Evolutionary conservation across 2,888 invertebrate genomes (phyloP).

Genomic region (Drosophila rubida): DNA sequence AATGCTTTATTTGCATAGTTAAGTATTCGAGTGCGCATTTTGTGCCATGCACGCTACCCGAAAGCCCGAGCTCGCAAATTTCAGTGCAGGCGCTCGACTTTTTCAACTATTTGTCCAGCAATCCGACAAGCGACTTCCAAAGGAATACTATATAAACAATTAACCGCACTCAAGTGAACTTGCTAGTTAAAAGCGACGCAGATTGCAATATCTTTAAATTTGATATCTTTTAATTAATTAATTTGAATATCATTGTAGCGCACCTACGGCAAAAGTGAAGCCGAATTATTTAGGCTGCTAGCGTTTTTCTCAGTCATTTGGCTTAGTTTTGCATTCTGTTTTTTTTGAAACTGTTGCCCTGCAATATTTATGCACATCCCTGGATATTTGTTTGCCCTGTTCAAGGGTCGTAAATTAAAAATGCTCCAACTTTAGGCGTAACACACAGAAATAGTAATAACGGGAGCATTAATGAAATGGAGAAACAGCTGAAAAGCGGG

Average conservation of each 20-base stretch:
- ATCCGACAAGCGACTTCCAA: not conserved
- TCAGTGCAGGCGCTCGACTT: not conserved
- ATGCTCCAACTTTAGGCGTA: conserved; percentile 7
- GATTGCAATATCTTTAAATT: no score
- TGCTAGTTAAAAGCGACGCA: no score
- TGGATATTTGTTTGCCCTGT: not conserved
- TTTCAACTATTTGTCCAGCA: not conserved
- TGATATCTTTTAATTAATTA: no score
- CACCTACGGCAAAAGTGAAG: not conserved
- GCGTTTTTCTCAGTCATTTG: not conserved
- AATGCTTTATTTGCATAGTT: conserved; percentile 74
- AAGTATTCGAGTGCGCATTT: conserved; percentile 45
- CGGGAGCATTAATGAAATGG: not conserved
- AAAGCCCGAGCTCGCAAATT: not conserved
- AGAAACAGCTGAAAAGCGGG: not conserved
- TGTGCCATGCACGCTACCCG: conserved; percentile 36
- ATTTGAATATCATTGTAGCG: not conserved
- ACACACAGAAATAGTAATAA: not conserved
- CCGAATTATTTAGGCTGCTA: not conserved
- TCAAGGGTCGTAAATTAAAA: conserved; percentile 33
- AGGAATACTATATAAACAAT: no score
- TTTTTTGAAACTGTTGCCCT: conserved; percentile 1
- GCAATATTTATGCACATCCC: conserved; percentile 13
- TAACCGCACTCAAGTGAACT: not conserved
- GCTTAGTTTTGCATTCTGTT: not conserved